phyloP scores from a whole-genome alignment of 1,140 invertebrate genomes.

The Papilio polyxenes region DNA sequence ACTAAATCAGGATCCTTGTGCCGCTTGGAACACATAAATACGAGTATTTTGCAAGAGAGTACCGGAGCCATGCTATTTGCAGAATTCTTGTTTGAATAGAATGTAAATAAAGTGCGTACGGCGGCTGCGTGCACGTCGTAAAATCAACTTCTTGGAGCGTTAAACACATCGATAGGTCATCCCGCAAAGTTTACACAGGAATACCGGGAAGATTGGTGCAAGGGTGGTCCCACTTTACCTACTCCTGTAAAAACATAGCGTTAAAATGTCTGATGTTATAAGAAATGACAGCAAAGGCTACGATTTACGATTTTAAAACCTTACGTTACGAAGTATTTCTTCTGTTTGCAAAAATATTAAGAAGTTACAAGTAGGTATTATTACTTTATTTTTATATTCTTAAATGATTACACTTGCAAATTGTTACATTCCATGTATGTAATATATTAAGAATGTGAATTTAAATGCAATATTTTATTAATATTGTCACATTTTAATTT shows the following conservation, averaged over 20 bases:
- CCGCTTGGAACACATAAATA: conserved; percentile 22
- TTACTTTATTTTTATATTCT: neutral
- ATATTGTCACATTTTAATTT: no score
- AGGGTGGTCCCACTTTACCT: conserved; percentile 25
- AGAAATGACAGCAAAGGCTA: neutral
- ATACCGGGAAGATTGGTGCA: conserved; percentile 1
- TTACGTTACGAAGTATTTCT: neutral
- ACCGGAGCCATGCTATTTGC: conserved; percentile 17
- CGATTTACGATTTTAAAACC: neutral
- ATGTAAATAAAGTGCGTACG: conserved; percentile 25
- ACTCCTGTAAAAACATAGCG: neutral
- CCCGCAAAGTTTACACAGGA: neutral
- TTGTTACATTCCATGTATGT: no score
- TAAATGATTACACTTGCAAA: no score
- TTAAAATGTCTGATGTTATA: neutral
- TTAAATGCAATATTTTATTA: no score
- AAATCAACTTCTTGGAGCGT: conserved; percentile 27
- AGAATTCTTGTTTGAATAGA: conserved; percentile 35
- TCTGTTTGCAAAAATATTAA: neutral
- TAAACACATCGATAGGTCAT: conserved; percentile 21
- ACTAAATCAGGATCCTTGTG: conserved; percentile 2
- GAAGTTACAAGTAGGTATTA: no score
- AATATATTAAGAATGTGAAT: no score
- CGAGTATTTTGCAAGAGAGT: conserved; percentile 19
- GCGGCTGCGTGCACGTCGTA: conserved; percentile 20